phyloP scores from a whole-genome alignment of 2,888 invertebrate genomes.

The Synanthedon vespiformis region DNA sequence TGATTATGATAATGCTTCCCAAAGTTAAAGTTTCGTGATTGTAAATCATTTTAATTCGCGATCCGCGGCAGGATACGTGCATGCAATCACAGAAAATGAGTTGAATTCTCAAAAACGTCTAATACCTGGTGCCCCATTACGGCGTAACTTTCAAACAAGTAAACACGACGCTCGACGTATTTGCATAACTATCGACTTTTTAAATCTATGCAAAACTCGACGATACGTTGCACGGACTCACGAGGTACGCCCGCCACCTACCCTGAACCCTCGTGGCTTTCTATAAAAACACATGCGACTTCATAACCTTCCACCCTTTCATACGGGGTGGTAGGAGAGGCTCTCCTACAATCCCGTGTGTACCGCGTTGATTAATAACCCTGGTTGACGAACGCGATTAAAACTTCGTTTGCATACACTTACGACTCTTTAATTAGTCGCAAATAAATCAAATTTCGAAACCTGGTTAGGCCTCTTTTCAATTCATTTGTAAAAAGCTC shows the following conservation, averaged over 20 bases:
- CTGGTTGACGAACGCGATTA: slow-evolving; percentile 33
- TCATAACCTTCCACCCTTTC: slow-evolving; percentile 36
- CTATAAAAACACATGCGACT: slow-evolving; percentile 53
- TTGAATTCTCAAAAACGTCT: slow-evolving; percentile 37
- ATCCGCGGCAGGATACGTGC: slow-evolving; percentile 30
- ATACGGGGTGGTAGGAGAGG: slow-evolving; percentile 6
- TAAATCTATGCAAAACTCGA: slow-evolving; percentile 69
- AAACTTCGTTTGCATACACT: slow-evolving; percentile 22
- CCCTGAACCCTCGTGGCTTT: slow-evolving; percentile 21
- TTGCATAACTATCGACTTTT: slow-evolving; percentile 69
- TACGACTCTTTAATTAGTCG: slow-evolving; percentile 18
- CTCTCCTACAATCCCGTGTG: slow-evolving; percentile 13
- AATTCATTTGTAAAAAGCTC: background rate
- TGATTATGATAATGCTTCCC: background rate
- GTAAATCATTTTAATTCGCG: slow-evolving; percentile 22
- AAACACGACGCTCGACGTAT: slow-evolving; percentile 60
- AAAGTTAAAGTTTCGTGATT: slow-evolving; percentile 14
- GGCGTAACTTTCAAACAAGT: slow-evolving; percentile 64
- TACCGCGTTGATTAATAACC: slow-evolving; percentile 46
- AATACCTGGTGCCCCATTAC: slow-evolving; percentile 53
- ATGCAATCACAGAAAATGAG: slow-evolving; percentile 31
- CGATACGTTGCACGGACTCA: slow-evolving; percentile 61
- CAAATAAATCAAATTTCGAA: slow-evolving; percentile 1
- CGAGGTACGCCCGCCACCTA: slow-evolving; percentile 32
- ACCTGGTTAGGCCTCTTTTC: too few relatives aligned